A percentile compares a stretch with the other conserved stretches of the same genome.
Conservation (phyloP, 2,113 vertebrate species). For the Petromus typicus region DNA sequence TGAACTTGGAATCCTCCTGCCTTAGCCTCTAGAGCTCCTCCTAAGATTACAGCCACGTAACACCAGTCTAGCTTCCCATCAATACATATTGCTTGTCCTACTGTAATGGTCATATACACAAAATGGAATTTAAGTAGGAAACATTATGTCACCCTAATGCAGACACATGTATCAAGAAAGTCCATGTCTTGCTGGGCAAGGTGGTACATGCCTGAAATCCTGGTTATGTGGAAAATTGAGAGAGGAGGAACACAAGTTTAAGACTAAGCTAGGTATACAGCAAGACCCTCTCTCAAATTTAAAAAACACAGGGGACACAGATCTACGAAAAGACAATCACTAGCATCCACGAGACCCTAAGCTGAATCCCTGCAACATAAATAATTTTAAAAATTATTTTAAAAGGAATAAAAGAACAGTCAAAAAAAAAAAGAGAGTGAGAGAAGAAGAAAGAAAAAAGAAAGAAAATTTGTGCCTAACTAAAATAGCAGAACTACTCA, state of each 20-base stretch:
- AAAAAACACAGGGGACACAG: too few relatives aligned
- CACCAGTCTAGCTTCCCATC: neutral
- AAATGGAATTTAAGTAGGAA: constrained; percentile 26
- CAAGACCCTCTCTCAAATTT: too few relatives aligned
- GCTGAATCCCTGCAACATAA: too few relatives aligned
- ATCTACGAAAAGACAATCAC: too few relatives aligned
- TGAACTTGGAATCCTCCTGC: neutral
- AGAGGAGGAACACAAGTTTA: neutral
- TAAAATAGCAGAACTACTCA: neutral
- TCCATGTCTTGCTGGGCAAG: neutral
- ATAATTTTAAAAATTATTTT: too few relatives aligned
- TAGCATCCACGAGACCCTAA: too few relatives aligned
- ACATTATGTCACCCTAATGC: neutral
- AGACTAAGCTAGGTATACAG: neutral
- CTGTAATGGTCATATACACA: neutral
- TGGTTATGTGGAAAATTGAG: neutral
- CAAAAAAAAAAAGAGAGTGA: too few relatives aligned
- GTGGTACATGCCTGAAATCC: neutral
- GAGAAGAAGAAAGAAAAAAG: neutral
- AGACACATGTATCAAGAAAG: constrained; percentile 19
- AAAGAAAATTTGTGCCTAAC: neutral
- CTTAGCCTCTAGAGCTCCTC: neutral
- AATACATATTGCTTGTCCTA: neutral
- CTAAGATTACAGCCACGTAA: neutral
- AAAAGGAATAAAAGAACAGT: too few relatives aligned